Evolutionary conservation across 2,888 invertebrate genomes (phyloP), one percentile per base, ranked within the genome.

Genomic region (Zeuzera pyrina): DNA sequence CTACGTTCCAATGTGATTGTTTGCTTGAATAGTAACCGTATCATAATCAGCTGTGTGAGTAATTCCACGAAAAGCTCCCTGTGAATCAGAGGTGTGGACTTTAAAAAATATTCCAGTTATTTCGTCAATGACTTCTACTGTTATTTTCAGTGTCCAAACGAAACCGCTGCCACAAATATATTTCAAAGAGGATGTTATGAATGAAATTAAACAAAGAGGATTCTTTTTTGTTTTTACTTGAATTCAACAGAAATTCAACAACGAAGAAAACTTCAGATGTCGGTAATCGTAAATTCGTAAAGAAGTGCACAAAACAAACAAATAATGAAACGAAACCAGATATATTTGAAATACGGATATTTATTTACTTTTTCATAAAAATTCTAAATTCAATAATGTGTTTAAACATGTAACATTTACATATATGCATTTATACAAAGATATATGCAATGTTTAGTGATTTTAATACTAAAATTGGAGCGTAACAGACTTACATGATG

Each of bases 361-460:
- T 84, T 83, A 83, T 83, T 84, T 78, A 72, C 54, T 78, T 81
- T 84, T 84, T 83, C 83, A 84, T 84, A 84, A 84, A 84, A 84
- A 84, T 83, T 84, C 84, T 84, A 84, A 83, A 77, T 78, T 84
- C 78, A 83, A 78, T 84, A 81, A 83, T 83, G 83, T 83, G 83
- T 83, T 79, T 81, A 81, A 83, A 83, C 81, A 83, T 83, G 83
- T 83, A 83, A 83, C 83, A 83, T 81, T 77, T 83, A 83, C 81
- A 83, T 83, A 83, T 81, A 81, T 81, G 83, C 83, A 81, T 83
- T 81, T 81, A 78, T 81, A 83, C 83, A 83, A 81, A 81, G 83
- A 83, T 78, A 81, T 77, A 81, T 81, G 83, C 78, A 83, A 83
- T 77, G 81, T 79, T 61, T 69, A 71, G 77, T 81, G 79, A 77